Evolutionary conservation across 2,888 invertebrate genomes (phyloP).

Genomic region (Agrochola lychnidis): DNA sequence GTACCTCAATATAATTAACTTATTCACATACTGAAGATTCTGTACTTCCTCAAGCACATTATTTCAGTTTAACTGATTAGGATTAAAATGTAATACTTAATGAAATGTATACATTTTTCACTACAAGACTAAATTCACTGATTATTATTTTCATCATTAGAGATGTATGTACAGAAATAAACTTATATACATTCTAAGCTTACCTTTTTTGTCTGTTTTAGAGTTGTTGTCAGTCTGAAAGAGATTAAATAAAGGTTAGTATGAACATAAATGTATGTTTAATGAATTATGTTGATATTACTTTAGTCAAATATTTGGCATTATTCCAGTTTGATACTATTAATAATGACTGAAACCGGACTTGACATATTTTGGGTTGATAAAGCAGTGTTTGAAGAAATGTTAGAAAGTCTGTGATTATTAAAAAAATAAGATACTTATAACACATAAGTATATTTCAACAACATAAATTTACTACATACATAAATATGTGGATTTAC

Average conservation of each 20-base stretch:
- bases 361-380: slow-evolving; percentile 27
- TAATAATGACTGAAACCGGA: slow-evolving; percentile 62
- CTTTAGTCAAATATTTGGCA: slow-evolving; percentile 69
- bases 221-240: slow-evolving; percentile 91
- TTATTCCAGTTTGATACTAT: slow-evolving; percentile 69
- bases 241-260: slow-evolving; percentile 63
- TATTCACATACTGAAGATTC: slow-evolving; percentile 39
- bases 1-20: slow-evolving; percentile 26
- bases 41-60: slow-evolving; percentile 28
- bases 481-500: slow-evolving; percentile 32
- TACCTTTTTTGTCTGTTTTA: slow-evolving; percentile 89
- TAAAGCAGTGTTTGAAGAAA: slow-evolving; percentile 20
- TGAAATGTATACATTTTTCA: slow-evolving; percentile 12
- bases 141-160: slow-evolving; percentile 8
- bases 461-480: slow-evolving; percentile 30
- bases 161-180: slow-evolving; percentile 25
- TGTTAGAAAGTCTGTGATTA: slow-evolving; percentile 50
- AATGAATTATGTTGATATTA: slow-evolving; percentile 23
- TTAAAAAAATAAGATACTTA: slow-evolving; percentile 63
- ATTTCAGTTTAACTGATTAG: slow-evolving; percentile 21
- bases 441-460: slow-evolving; percentile 53
- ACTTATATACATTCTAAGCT: slow-evolving; percentile 71
- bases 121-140: slow-evolving; percentile 28
- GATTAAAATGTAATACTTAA: slow-evolving; percentile 19
- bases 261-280: slow-evolving; percentile 24